These are phyloP conservation scores for Chrysomela aeneicollis DNA, from an alignment of 2,888 invertebrate genomes.

Conservation along the genomic window DNA sequence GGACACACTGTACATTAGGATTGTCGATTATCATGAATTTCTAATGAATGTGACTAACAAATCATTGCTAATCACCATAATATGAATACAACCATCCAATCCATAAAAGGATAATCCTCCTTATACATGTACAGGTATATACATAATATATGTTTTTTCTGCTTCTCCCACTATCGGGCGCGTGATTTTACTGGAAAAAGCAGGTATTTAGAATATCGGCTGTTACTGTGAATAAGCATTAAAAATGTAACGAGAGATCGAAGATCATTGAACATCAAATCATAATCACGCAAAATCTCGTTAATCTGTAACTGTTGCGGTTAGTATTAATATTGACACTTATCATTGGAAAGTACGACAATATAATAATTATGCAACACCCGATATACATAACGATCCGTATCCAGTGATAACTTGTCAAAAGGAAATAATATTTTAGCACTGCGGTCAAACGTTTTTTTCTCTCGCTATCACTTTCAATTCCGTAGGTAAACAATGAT, in stretches of 20 bases:
- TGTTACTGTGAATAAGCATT: too few relatives aligned
- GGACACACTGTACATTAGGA: neutral
- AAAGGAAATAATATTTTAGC: neutral
- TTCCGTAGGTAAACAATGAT: neutral
- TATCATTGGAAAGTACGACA: slow-evolving; percentile 1
- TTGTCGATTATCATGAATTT: neutral
- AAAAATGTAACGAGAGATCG: neutral
- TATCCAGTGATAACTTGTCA: neutral
- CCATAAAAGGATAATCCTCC: neutral
- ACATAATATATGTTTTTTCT: too few relatives aligned
- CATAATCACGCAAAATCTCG: neutral
- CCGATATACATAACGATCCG: neutral
- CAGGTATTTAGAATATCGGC: too few relatives aligned
- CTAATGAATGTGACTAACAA: neutral
- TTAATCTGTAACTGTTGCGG: neutral
- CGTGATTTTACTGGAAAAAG: too few relatives aligned
- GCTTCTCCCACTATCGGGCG: too few relatives aligned
- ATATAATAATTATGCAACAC: neutral
- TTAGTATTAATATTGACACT: slow-evolving; percentile 1
- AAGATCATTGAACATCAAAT: neutral
- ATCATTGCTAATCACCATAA: neutral
- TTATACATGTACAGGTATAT: neutral
- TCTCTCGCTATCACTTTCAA: neutral
- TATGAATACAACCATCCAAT: neutral
- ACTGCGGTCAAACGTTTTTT: neutral